Evolutionary conservation across 1,140 invertebrate species (phyloP).

Genomic region (Matsumurasca onukii): DNA sequence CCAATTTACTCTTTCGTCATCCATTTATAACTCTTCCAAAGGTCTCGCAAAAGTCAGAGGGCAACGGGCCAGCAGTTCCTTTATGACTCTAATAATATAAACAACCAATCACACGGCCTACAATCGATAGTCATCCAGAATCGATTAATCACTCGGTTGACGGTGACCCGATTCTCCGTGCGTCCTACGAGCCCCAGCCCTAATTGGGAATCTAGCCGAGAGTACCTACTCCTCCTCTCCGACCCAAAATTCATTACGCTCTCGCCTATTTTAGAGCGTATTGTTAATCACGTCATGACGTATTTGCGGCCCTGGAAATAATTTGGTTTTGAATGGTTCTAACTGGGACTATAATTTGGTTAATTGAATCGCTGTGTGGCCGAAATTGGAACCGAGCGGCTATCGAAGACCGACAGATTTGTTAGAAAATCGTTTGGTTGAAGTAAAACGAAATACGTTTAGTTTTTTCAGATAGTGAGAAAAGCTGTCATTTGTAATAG

Average conservation of each 20-base stretch:
- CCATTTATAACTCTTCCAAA: background rate
- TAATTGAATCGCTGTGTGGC: slow-evolving; percentile 17
- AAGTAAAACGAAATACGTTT: too few species aligned
- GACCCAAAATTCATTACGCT: slow-evolving; percentile 2
- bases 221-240: background rate
- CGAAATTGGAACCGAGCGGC: too few species aligned
- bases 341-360: slow-evolving; percentile 13
- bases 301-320: slow-evolving; percentile 14
- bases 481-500: too few species aligned
- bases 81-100: slow-evolving; percentile 3
- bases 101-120: slow-evolving; percentile 15
- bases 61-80: background rate
- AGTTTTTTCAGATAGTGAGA: too few species aligned
- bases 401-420: too few species aligned
- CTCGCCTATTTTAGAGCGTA: background rate
- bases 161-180: background rate
- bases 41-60: background rate
- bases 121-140: slow-evolving; percentile 7
- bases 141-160: background rate
- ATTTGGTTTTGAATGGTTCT: slow-evolving; percentile 9
- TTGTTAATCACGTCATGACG: slow-evolving; percentile 3
- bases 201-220: background rate
- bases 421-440: too few species aligned
- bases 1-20: background rate
- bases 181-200: slow-evolving; percentile 4